Base-by-base conservation (phyloP, 2,113 vertebrate genomes). In the Semnopithecus entellus region DNA sequence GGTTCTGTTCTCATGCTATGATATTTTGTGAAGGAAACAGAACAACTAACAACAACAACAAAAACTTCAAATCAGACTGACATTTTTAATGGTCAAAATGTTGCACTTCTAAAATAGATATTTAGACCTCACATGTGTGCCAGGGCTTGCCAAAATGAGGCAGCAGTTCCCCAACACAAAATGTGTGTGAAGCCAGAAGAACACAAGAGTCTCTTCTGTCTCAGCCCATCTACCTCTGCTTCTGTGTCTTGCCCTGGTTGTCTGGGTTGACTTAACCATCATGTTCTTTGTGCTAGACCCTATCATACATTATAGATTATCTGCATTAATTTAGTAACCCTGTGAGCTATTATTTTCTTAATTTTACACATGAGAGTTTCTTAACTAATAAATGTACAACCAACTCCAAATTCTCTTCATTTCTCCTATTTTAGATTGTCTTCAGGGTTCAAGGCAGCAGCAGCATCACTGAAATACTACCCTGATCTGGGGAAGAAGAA, bases 281-380 rank as follows among this genome's bases (percentile, higher is more conserved):
- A 11, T 59, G n/a, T 48, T 61, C 76, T 52, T n/a, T 14, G 30
- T 76, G 20, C 66, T 79, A 12, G 48, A 27, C 50, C 52, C 55
- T 32, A 1, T n/a, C 5, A 0, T 32, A 20, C 2, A 0, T 50
- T 52, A 16, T 23, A 2, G 13, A 2, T 38, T 23, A 14, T 16
- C 76, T 73, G 3, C 38, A 17, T 84, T 64, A 23, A 20, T 70
- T 90, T 43, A 73, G 45, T 32, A n/a, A 20, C 35, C 30, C 48
- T 17, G 23, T 61, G 90, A 73, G 66, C 73, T 30, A 0, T 70
- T 35, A 23, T 48, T 43, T 64, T 50, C 43, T 66, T 82, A n/a
- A 18, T 23, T 38, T 94, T 72, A 30, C 25, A 18, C 30, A 3
- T 0, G 13, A 80, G 48, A 4, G 35, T 70, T 68, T 45, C 35